Percentiles rank a stretch among this genome's conserved stretches.
These are phyloP conservation scores for Hucho hucho DNA, from an alignment of 2,113 vertebrate genomes.

Conservation along the genomic window DNA sequence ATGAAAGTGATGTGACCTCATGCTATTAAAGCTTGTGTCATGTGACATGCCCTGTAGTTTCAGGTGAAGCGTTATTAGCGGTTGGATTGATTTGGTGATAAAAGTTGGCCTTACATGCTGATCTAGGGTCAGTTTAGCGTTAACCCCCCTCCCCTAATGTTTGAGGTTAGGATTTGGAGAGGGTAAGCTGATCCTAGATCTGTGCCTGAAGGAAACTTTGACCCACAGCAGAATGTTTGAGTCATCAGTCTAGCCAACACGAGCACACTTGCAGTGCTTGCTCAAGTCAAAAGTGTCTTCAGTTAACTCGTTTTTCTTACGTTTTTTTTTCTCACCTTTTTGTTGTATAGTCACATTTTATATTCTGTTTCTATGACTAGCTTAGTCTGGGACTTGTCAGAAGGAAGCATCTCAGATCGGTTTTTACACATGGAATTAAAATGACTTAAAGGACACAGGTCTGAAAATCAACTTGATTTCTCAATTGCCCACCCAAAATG, in stretches of 20 bases:
- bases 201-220: constrained; percentile 26
- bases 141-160: not conserved
- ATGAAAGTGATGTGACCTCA: too few relatives aligned
- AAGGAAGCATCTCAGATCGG: constrained; percentile 15
- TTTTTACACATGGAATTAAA: not conserved
- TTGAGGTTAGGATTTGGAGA: not conserved
- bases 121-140: not conserved
- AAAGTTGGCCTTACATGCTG: not conserved
- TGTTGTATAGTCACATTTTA: constrained; percentile 46
- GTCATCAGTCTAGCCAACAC: constrained; percentile 26
- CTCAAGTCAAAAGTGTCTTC: constrained; percentile 40
- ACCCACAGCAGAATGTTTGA: constrained; percentile 52
- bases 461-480: constrained; percentile 14
- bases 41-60: not conserved
- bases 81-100: constrained; percentile 19
- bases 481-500: not conserved
- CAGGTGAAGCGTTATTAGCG: constrained; percentile 17
- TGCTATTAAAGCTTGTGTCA: too few relatives aligned
- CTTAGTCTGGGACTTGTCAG: constrained; percentile 23
- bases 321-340: constrained; percentile 16
- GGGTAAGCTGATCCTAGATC: constrained; percentile 13
- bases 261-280: constrained; percentile 50
- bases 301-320: constrained; percentile 28
- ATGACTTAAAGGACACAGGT: constrained; percentile 7
- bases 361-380: constrained; percentile 50